Percentiles rank a stretch among this genome's conserved stretches.
These are phyloP conservation scores for Tetramorium simillimum DNA, from an alignment of 1,140 invertebrate species.

Conservation along the genomic window DNA sequence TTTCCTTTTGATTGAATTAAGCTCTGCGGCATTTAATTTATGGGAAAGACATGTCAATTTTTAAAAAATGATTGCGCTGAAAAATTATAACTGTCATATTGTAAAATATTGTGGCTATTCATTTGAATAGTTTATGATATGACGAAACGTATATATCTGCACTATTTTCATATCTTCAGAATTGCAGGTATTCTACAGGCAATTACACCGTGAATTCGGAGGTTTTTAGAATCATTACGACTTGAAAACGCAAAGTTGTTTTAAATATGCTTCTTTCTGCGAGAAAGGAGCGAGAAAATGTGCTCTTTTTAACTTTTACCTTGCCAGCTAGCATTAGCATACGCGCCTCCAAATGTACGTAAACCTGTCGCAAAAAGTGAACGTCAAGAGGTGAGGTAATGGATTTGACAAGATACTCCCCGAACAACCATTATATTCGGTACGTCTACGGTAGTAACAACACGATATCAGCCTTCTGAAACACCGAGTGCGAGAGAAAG, in stretches of 20 bases:
- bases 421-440: constrained; percentile 79
- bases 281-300: not conserved
- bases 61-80: not conserved
- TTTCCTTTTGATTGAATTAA: not conserved
- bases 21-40: not conserved
- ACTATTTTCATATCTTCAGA: not conserved
- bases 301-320: constrained; percentile 1
- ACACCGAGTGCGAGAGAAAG: constrained; percentile 76
- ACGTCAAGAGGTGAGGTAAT: constrained; percentile 64
- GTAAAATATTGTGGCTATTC: not conserved
- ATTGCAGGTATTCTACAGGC: not conserved
- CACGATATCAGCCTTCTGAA: constrained; percentile 77
- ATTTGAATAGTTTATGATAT: not conserved
- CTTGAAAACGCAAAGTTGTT: not conserved
- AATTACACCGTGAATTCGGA: not conserved
- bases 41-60: not conserved
- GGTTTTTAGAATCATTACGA: constrained; percentile 7
- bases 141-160: not conserved
- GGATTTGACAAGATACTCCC: constrained; percentile 76
- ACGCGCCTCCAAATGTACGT: constrained; percentile 25
- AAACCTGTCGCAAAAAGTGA: constrained; percentile 32
- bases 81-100: not conserved
- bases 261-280: not conserved
- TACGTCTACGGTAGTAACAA: constrained; percentile 77
- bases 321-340: constrained; percentile 23